These are phyloP conservation scores for Campaea margaritaria DNA, from an alignment of 2,888 invertebrate species.

Conservation along the genomic window DNA sequence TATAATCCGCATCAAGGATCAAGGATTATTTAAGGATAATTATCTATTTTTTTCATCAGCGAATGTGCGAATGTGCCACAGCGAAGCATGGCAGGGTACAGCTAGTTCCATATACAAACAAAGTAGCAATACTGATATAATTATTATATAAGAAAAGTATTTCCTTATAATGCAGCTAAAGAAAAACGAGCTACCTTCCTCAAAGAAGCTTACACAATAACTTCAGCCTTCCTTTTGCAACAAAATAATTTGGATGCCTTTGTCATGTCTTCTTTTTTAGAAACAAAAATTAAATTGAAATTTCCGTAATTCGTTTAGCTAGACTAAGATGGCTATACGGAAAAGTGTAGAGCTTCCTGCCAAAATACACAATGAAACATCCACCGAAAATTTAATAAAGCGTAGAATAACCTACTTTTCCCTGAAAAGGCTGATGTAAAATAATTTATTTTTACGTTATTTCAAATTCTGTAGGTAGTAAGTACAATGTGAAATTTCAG, in stretches of 20 bases:
- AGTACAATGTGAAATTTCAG: not conserved
- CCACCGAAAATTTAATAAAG: conserved; percentile 38
- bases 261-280: conserved; percentile 46
- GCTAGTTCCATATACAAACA: conserved; percentile 47
- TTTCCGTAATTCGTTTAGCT: conserved; percentile 39
- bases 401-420: conserved; percentile 11
- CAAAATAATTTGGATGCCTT: conserved; percentile 52
- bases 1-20: no score
- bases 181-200: conserved; percentile 71
- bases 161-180: conserved; percentile 71
- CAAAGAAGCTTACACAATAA: conserved; percentile 66
- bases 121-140: no score
- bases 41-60: no score
- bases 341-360: conserved; percentile 23
- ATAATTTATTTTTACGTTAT: conserved; percentile 16
- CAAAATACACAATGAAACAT: conserved; percentile 36
- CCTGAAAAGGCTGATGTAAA: conserved; percentile 13
- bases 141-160: conserved; percentile 60
- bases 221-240: conserved; percentile 57
- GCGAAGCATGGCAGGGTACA: no score
- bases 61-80: no score
- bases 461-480: not conserved
- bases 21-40: no score
- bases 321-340: conserved; percentile 15
- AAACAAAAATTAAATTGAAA: conserved; percentile 49